A percentile compares a stretch with the other conserved stretches of the same genome.
Evolutionary conservation across 2,797 vertebrate genomes (phyloP).

Genomic region (Paramormyrops hopkinsi): DNA sequence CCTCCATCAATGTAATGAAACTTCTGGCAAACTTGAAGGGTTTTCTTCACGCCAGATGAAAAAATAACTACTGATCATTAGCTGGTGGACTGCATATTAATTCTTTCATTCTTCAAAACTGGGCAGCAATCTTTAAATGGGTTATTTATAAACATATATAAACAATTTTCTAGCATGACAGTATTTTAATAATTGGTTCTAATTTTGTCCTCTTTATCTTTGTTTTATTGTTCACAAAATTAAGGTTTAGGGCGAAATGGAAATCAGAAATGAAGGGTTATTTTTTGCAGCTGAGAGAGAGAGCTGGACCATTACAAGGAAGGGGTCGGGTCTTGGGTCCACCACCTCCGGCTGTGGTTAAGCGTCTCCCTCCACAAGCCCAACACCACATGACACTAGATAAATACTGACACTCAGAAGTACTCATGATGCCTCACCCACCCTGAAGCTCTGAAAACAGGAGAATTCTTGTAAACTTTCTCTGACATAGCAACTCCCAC

Average conservation of each 20-base stretch:
- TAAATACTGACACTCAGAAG: neutral
- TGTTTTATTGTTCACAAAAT: neutral
- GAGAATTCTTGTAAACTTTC: neutral
- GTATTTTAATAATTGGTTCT: neutral
- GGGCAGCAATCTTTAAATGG: neutral
- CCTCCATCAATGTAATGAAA: slow-evolving; percentile 2
- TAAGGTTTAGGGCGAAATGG: neutral
- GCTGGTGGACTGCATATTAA: neutral
- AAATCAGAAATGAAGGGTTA: neutral
- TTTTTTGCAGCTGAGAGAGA: neutral
- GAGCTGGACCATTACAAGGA: neutral
- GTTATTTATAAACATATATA: slow-evolving; percentile 8
- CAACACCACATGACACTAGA: neutral
- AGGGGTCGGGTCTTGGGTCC: neutral
- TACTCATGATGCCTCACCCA: neutral
- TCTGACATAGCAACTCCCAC: neutral
- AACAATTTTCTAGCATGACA: neutral
- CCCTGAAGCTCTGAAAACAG: neutral
- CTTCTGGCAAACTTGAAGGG: neutral
- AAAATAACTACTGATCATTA: neutral
- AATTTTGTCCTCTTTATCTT: neutral
- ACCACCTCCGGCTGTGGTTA: neutral
- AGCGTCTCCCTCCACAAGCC: neutral
- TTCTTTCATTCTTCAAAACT: neutral
- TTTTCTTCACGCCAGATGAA: neutral